These are phyloP conservation scores for Microcebus griseorufus DNA, from an alignment of 2,113 vertebrate genomes.

Conservation along the genomic window DNA sequence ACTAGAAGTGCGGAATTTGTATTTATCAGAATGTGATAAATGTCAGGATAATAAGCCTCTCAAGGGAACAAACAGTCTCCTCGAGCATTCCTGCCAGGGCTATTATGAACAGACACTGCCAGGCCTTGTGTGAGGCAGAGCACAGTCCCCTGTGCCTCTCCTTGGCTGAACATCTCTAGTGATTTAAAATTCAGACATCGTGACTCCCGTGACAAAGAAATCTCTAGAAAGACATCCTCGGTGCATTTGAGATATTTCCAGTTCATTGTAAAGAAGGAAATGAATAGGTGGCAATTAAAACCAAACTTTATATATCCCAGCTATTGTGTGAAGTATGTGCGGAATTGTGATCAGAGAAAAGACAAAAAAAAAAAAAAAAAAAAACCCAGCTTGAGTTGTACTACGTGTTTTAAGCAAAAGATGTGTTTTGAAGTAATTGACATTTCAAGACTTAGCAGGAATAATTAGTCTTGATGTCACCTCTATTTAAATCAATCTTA, in stretches of 20 bases:
- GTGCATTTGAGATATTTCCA: conserved; percentile 65
- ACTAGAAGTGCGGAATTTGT: conserved; percentile 51
- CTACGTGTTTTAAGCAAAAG: not conserved
- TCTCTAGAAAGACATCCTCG: conserved; percentile 48
- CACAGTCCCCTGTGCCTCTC: conserved; percentile 59
- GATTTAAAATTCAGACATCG: conserved; percentile 70
- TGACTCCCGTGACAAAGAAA: conserved; percentile 74
- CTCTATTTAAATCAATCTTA: conserved; percentile 58
- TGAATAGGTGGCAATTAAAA: conserved; percentile 73
- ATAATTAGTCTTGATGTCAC: conserved; percentile 62
- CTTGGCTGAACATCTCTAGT: conserved; percentile 65
- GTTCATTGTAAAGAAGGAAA: conserved; percentile 65
- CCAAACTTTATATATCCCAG: conserved; percentile 61
- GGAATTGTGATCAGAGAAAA: conserved; percentile 27
- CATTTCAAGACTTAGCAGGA: conserved; percentile 69
- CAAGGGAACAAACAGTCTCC: conserved; percentile 61
- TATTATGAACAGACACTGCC: conserved; percentile 59
- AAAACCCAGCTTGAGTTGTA: not conserved
- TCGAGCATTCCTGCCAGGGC: conserved; percentile 38
- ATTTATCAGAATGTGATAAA: conserved; percentile 66
- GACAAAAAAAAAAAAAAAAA: not conserved
- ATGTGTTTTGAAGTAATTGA: conserved; percentile 44
- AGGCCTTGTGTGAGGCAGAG: conserved; percentile 58
- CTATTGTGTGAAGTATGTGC: conserved; percentile 15
- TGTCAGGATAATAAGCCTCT: conserved; percentile 69